Percentiles rank a stretch among this genome's conserved stretches.
These are phyloP conservation scores for Oithona nana DNA, from an alignment of 2,888 invertebrate species.

Conservation along the genomic window DNA sequence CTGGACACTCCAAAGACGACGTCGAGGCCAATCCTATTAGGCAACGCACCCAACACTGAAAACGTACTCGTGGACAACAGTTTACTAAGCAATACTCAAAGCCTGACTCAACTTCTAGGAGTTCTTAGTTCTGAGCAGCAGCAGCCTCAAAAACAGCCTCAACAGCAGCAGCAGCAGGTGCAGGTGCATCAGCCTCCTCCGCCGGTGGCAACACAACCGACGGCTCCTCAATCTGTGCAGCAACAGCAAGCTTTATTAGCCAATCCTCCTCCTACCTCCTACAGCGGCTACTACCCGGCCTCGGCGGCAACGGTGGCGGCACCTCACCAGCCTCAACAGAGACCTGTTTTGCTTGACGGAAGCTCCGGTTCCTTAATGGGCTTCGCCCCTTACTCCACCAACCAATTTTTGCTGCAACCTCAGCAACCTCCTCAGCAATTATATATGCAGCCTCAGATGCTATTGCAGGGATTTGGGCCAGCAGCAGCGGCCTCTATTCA, in stretches of 20 bases:
- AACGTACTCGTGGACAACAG: no score
- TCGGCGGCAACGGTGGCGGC: background rate
- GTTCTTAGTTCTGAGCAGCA: no score
- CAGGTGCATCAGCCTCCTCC: no score
- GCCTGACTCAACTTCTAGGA: no score
- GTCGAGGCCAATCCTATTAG: background rate
- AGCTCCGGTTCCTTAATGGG: background rate
- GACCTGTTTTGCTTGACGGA: background rate
- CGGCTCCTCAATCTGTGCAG: background rate
- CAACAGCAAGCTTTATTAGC: background rate
- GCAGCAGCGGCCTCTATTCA: no score
- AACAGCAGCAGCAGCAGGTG: background rate
- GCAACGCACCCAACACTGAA: no score
- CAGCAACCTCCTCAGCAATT: background rate
- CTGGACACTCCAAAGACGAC: background rate
- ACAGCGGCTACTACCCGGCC: no score
- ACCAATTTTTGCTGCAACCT: conserved; percentile 11
- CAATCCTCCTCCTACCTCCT: no score
- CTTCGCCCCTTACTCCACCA: background rate
- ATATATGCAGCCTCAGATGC: background rate
- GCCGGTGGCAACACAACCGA: background rate
- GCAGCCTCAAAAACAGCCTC: conserved; percentile 8
- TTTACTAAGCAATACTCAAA: no score
- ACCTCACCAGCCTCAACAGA: background rate
- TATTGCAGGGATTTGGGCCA: background rate